Evolutionary conservation across 2,113 vertebrate genomes (phyloP), one percentile per base, ranked within the genome.

Genomic region (Gallinago media): DNA sequence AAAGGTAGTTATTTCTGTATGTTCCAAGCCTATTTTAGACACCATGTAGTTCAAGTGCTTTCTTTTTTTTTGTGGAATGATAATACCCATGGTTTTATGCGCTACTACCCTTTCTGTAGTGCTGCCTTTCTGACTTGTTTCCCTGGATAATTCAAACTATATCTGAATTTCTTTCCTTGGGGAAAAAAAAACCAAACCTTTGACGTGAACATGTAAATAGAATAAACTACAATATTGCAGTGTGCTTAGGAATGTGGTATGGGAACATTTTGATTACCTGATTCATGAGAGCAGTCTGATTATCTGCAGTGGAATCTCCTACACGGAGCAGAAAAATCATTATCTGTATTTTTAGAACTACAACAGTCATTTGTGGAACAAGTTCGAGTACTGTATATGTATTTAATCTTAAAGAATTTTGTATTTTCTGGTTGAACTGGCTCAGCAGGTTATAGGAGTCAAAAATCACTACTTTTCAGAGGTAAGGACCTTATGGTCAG

Each of bases 51-150:
- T 88, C 68, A 80, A 77, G 62, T 19, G 1, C 34, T 65, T 80
- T 27, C 22, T 71, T 62, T 59, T 62, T 59, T 61, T 58, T 52
- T 46, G 15, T 94, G 42, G 29, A 76, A 61, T 85, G 78, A 38
- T 23, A 78, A 76, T 79, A 73, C 40, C 46, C 16, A 21, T 80
- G 42, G 44, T 81, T 86, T 89, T 85, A 47, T 72, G 20, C 34
- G 23, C 77, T 82, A 0, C 78, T 38, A 38, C 38, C 38, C 40
- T 42, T 42, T 15, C 40, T 42, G 40, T 42, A 72, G 63, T 32
- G 29, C 58, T 89, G 59, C 34, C 46, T 96, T 92, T 88, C 83
- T 94, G 79, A 66, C 79, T 92, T 82, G 25, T 89, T 96, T 88
- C 40, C 90, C 66, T 91, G 84, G 93, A 82, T 83, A 93, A 90